Evolutionary conservation across 2,888 invertebrate genomes (phyloP).

Genomic region (Drosophila kanekoi): DNA sequence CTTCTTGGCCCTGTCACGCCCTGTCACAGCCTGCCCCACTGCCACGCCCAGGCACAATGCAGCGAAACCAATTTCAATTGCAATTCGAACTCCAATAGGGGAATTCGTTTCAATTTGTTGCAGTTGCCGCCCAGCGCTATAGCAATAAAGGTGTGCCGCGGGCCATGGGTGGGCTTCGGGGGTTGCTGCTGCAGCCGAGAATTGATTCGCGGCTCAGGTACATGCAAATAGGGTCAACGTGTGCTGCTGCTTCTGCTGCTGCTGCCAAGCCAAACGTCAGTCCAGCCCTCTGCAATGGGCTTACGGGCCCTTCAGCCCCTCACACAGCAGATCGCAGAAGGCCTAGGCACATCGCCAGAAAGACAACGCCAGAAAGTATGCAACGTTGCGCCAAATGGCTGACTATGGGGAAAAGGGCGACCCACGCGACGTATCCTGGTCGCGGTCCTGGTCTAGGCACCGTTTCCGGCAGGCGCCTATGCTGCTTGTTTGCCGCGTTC

Average conservation of each 20-base stretch:
- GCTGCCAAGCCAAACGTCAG: conserved; percentile 59
- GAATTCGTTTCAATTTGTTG: conserved; percentile 81
- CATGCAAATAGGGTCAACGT: conserved; percentile 81
- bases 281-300: conserved; percentile 41
- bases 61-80: conserved; percentile 79
- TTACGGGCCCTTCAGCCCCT: conserved; percentile 13
- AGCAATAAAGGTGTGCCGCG: conserved; percentile 56
- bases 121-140: conserved; percentile 65
- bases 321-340: neutral
- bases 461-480: neutral
- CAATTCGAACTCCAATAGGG: conserved; percentile 80
- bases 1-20: neutral
- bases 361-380: conserved; percentile 59
- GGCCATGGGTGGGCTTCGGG: neutral
- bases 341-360: conserved; percentile 8
- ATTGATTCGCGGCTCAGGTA: conserved; percentile 74
- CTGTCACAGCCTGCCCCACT: neutral
- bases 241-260: conserved; percentile 60
- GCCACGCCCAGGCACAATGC: conserved; percentile 13
- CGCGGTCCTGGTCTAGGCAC: neutral
- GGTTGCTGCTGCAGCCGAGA: conserved; percentile 51
- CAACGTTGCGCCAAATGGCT: conserved; percentile 59
- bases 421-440: no score
- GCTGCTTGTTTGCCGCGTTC: conserved; percentile 39
- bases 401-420: conserved; percentile 31